Evolutionary conservation across 2,888 invertebrate genomes (phyloP).

Genomic region (Anarsia innoxiella): DNA sequence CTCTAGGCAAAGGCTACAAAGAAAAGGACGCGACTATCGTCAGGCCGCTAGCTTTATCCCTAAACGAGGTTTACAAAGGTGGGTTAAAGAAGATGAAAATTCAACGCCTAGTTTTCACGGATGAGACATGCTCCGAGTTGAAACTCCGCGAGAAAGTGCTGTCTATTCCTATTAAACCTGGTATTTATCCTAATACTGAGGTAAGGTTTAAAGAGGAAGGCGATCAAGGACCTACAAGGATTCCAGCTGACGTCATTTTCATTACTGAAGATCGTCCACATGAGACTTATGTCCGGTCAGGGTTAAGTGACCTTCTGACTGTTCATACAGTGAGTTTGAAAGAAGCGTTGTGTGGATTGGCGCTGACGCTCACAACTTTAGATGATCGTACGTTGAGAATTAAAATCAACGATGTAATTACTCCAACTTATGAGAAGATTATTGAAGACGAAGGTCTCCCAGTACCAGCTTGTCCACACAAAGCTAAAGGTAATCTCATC

Average conservation of each 20-base stretch:
- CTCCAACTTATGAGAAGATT: constrained; percentile 80
- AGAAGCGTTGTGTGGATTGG: constrained; percentile 83
- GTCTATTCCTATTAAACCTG: constrained; percentile 83
- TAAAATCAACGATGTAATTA: constrained; percentile 82
- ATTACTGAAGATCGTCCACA: constrained; percentile 83
- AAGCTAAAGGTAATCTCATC: constrained; percentile 80
- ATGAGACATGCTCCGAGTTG: constrained; percentile 76
- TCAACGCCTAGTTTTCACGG: constrained; percentile 79
- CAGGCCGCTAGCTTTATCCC: constrained; percentile 62
- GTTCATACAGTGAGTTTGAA: constrained; percentile 76
- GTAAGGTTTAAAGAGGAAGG: constrained; percentile 86
- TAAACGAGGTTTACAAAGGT: constrained; percentile 80
- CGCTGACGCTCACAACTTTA: constrained; percentile 79
- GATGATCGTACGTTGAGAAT: constrained; percentile 81
- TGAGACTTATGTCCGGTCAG: constrained; percentile 78
- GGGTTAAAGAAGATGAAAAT: constrained; percentile 90
- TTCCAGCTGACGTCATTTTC: constrained; percentile 85
- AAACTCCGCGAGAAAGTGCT: constrained; percentile 83
- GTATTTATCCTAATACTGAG: constrained; percentile 82
- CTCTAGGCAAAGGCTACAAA: constrained; percentile 76
- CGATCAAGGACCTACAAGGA: constrained; percentile 83
- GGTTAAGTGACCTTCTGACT: constrained; percentile 79
- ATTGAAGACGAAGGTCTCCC: constrained; percentile 85
- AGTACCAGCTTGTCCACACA: constrained; percentile 73
- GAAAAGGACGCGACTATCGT: constrained; percentile 73